phyloP scores from a whole-genome alignment of 1,140 invertebrate species.

The Brachystomella parvula region DNA sequence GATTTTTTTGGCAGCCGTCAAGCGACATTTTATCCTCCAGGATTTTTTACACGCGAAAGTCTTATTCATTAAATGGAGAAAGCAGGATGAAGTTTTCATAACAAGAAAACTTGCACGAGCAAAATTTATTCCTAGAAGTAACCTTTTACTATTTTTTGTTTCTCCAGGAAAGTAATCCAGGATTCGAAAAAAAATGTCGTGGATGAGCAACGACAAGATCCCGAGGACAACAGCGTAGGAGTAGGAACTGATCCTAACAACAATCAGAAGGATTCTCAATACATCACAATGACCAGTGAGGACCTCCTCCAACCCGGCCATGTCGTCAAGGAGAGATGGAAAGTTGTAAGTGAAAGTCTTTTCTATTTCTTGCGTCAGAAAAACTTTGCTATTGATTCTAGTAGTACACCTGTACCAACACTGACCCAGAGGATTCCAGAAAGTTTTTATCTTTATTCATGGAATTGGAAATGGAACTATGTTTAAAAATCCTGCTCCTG shows the following conservation, averaged over 20 bases:
- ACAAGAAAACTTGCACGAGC: no score
- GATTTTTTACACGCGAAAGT: no score
- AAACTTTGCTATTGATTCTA: slow-evolving; percentile 4
- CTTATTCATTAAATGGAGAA: no score
- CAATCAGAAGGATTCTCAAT: slow-evolving; percentile 2
- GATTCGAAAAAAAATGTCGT: slow-evolving; percentile 18
- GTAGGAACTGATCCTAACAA: not conserved
- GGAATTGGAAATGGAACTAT: no score
- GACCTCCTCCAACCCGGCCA: slow-evolving; percentile 91
- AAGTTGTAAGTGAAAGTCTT: slow-evolving; percentile 66
- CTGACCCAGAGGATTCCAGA: no score
- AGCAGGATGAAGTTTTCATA: no score
- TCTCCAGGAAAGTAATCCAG: slow-evolving; percentile 28
- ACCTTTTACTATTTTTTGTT: slow-evolving; percentile 6
- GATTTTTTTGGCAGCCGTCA: no score
- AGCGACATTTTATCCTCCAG: no score
- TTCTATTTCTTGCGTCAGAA: slow-evolving; percentile 13
- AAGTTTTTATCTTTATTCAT: no score
- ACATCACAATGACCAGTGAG: slow-evolving; percentile 81
- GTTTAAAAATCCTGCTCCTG: no score
- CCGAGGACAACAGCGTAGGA: slow-evolving; percentile 52
- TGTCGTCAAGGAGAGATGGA: slow-evolving; percentile 96
- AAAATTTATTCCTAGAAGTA: no score
- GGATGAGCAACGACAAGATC: slow-evolving; percentile 15
- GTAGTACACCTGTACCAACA: no score